A percentile compares a stretch with the other conserved stretches of the same genome.
Conservation (phyloP, 2,888 invertebrate genomes). For the Resseliella maxima region DNA sequence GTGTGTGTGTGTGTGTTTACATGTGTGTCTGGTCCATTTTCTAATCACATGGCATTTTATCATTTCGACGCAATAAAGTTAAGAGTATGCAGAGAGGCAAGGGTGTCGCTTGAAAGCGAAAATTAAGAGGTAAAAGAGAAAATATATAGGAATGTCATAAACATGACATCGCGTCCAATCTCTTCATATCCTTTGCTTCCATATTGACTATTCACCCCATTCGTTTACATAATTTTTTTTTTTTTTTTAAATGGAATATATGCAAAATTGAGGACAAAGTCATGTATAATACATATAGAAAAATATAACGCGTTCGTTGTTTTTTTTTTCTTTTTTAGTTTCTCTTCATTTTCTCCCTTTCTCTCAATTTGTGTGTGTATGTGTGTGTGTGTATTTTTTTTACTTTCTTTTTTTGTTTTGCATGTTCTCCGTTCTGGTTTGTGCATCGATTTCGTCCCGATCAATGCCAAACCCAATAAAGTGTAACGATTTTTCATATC, state of each 20-base stretch:
- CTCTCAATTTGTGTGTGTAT: too few species aligned
- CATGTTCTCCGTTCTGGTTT: not conserved
- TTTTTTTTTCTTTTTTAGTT: too few species aligned
- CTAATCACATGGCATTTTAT: conserved; percentile 27
- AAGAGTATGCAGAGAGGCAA: not conserved
- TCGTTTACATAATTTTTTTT: conserved; percentile 27
- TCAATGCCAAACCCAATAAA: conserved; percentile 45
- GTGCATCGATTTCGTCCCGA: conserved; percentile 1
- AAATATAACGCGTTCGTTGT: not conserved
- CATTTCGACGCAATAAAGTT: conserved; percentile 22
- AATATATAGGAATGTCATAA: conserved; percentile 14
- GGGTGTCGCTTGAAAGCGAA: not conserved
- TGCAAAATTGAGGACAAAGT: conserved; percentile 22
- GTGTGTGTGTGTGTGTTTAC: too few species aligned
- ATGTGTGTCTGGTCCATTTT: too few species aligned
- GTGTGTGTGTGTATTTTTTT: not conserved
- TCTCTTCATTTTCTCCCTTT: too few species aligned
- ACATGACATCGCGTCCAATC: conserved; percentile 2
- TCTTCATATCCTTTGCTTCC: conserved; percentile 1
- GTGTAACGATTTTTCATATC: conserved; percentile 53
- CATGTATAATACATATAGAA: conserved; percentile 6
- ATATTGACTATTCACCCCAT: conserved; percentile 27
- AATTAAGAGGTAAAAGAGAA: conserved; percentile 41
- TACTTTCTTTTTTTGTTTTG: not conserved
- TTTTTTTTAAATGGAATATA: conserved; percentile 33